These are phyloP conservation scores for Nixonia krombeini DNA, from an alignment of 1,140 invertebrate species.

Conservation along the genomic window DNA sequence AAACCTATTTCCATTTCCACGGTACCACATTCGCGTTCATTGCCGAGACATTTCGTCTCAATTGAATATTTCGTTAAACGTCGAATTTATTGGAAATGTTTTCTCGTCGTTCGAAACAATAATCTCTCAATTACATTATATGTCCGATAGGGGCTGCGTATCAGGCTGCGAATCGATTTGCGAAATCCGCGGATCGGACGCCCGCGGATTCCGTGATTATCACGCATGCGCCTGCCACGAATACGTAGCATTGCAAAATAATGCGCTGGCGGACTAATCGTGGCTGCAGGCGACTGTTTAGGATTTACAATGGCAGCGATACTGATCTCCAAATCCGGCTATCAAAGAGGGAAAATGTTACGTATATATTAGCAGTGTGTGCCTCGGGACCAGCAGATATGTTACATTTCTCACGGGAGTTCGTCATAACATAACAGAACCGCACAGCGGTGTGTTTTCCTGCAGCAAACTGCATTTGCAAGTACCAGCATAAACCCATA, in stretches of 20 bases:
- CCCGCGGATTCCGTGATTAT: constrained; percentile 5
- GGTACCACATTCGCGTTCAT: no score
- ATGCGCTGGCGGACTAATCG: constrained; percentile 15
- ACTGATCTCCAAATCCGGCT: constrained; percentile 18
- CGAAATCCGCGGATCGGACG: constrained; percentile 10
- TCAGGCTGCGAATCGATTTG: constrained; percentile 13
- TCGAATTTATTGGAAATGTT: constrained; percentile 5
- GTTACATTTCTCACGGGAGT: constrained; percentile 20
- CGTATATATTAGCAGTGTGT: constrained; percentile 7
- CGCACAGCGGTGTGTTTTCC: no score
- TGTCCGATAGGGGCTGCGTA: constrained; percentile 7
- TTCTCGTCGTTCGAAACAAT: constrained; percentile 8
- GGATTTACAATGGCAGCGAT: constrained; percentile 22
- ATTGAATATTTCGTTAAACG: constrained; percentile 15
- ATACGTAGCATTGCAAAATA: constrained; percentile 17
- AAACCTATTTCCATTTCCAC: no score
- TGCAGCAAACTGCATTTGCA: neutral
- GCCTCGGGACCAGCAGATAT: neutral
- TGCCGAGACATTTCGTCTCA: neutral
- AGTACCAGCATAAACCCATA: no score
- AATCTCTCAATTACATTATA: constrained; percentile 25
- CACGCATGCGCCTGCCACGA: neutral
- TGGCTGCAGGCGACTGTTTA: constrained; percentile 20
- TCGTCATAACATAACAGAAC: constrained; percentile 23
- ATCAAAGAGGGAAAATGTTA: constrained; percentile 15